Evolutionary conservation across 2,888 invertebrate species (phyloP).

Genomic region (Dicycla oo): DNA sequence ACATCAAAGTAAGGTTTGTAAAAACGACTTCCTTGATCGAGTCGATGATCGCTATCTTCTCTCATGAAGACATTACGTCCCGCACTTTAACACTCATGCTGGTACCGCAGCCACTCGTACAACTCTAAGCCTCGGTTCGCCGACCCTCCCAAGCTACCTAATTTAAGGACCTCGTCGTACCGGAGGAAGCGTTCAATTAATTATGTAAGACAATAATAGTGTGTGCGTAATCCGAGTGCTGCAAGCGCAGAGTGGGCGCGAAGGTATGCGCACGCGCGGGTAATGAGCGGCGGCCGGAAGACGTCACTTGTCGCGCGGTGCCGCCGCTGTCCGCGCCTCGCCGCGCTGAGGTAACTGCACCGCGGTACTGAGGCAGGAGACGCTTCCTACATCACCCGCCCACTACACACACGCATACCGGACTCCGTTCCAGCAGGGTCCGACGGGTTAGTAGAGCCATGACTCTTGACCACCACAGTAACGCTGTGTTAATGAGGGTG

Average conservation of each 20-base stretch:
- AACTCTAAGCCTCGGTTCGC: constrained; percentile 22
- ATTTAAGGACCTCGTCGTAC: constrained; percentile 49
- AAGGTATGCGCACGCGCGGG: constrained; percentile 68
- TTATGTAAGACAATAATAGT: constrained; percentile 66
- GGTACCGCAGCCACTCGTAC: neutral
- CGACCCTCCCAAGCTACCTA: constrained; percentile 28
- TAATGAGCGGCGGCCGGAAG: constrained; percentile 69
- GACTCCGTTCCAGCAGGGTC: neutral
- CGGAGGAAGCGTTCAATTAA: constrained; percentile 63
- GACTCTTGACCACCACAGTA: neutral
- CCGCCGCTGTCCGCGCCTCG: constrained; percentile 51
- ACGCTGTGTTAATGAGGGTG: neutral
- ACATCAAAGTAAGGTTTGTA: neutral
- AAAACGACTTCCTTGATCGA: neutral
- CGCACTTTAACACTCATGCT: neutral
- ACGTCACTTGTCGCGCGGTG: constrained; percentile 70
- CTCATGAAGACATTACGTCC: neutral
- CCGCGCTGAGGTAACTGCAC: constrained; percentile 44
- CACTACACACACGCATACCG: constrained; percentile 3
- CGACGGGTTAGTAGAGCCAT: neutral
- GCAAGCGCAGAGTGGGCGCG: constrained; percentile 65
- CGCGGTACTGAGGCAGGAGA: constrained; percentile 13
- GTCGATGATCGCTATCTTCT: neutral
- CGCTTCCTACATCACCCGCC: constrained; percentile 34
- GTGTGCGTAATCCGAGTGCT: constrained; percentile 56